These are phyloP conservation scores for Deroplatys truncata DNA, from an alignment of 2,888 invertebrate genomes.

Conservation along the genomic window DNA sequence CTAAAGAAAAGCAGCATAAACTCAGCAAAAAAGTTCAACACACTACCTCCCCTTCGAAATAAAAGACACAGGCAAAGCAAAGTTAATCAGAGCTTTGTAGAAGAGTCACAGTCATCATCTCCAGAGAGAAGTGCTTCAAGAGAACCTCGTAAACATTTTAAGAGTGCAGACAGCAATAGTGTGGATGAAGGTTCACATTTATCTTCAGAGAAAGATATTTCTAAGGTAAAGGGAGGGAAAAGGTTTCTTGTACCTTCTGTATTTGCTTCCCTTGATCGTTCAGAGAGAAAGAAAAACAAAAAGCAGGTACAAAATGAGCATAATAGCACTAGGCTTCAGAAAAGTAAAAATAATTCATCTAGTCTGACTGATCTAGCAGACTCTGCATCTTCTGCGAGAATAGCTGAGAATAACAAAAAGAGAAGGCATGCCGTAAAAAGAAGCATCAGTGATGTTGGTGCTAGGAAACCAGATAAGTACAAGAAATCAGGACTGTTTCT, in stretches of 20 bases:
- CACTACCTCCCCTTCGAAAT: constrained; percentile 24
- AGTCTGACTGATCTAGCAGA: constrained; percentile 16
- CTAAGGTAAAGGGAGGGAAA: neutral
- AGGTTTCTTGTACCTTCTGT: constrained; percentile 1
- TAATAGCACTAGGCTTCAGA: neutral
- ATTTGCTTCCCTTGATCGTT: constrained; percentile 3
- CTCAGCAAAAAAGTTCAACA: constrained; percentile 16
- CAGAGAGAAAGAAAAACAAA: neutral
- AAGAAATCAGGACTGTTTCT: constrained; percentile 10
- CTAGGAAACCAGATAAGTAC: neutral
- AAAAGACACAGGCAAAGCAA: constrained; percentile 1
- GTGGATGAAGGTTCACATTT: neutral
- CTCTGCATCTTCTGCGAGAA: constrained; percentile 7
- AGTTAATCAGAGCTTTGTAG: constrained; percentile 1
- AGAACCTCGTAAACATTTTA: neutral
- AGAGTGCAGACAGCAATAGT: neutral
- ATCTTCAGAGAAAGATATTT: neutral
- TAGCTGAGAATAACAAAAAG: constrained; percentile 9
- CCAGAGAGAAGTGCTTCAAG: neutral
- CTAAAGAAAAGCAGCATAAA: neutral
- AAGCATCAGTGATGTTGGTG: constrained; percentile 55
- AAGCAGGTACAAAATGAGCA: neutral
- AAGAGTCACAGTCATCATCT: constrained; percentile 11
- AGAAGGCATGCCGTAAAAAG: constrained; percentile 35
- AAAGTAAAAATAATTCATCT: constrained; percentile 13